Conservation (phyloP, 1,140 invertebrate genomes). For the Ips typographus region DNA sequence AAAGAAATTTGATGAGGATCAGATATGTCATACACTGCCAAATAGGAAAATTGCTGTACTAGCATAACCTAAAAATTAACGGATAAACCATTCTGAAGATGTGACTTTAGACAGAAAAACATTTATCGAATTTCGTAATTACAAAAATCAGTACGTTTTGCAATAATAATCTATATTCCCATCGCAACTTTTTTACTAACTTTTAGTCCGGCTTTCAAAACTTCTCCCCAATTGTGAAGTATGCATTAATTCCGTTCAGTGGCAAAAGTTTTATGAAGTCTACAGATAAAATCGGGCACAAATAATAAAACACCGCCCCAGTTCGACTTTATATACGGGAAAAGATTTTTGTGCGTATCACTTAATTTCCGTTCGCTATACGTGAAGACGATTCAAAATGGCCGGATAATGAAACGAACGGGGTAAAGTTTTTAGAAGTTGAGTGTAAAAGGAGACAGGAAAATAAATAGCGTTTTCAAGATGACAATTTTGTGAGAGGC, state of each 20-base stretch:
- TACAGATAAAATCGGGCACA: slow-evolving; percentile 30
- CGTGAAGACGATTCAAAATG: slow-evolving; percentile 41
- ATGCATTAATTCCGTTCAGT: slow-evolving; percentile 43
- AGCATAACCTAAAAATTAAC: too few species aligned
- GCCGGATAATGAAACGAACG: slow-evolving; percentile 30
- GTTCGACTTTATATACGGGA: slow-evolving; percentile 35
- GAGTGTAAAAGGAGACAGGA: background rate
- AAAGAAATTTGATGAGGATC: too few species aligned
- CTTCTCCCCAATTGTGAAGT: slow-evolving; percentile 43
- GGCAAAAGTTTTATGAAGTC: slow-evolving; percentile 46
- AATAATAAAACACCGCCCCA: slow-evolving; percentile 33
- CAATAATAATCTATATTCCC: slow-evolving; percentile 4
- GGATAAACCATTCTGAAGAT: too few species aligned
- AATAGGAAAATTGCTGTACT: too few species aligned
- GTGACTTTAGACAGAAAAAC: too few species aligned
- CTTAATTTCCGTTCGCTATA: slow-evolving; percentile 41
- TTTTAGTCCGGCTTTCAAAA: slow-evolving; percentile 7
- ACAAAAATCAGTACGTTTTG: too few species aligned
- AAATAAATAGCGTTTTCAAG: slow-evolving; percentile 1
- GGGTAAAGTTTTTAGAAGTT: slow-evolving; percentile 6
- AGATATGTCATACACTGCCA: too few species aligned
- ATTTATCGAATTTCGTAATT: too few species aligned
- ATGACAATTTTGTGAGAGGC: too few species aligned
- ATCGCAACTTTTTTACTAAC: slow-evolving; percentile 14
- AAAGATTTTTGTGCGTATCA: slow-evolving; percentile 43